Evolutionary conservation across 2,888 invertebrate genomes (phyloP).

Genomic region (Geotrupes spiniger): DNA sequence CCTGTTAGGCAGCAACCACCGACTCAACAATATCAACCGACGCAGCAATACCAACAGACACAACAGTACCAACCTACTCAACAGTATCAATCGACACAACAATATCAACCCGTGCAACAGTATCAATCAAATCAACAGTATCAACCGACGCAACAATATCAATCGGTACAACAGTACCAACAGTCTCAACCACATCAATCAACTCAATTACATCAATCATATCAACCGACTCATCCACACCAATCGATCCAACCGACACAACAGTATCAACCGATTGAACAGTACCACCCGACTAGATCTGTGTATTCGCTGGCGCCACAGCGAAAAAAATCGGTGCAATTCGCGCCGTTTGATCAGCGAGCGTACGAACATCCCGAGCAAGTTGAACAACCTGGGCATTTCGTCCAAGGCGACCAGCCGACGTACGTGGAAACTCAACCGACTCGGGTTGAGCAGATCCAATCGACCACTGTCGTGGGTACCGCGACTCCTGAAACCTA

Average conservation of each 20-base stretch:
- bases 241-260: neutral
- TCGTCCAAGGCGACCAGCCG: neutral
- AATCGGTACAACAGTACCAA: conserved; percentile 5
- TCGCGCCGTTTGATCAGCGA: neutral
- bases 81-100: conserved; percentile 1
- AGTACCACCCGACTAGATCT: neutral
- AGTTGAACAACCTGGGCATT: neutral
- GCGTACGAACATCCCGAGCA: neutral
- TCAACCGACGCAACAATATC: no score
- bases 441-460: neutral
- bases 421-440: neutral
- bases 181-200: neutral
- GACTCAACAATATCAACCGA: conserved; percentile 4
- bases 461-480: neutral
- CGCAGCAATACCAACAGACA: neutral
- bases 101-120: neutral
- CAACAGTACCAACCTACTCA: no score
- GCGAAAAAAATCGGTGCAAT: neutral
- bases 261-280: neutral
- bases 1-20: no score
- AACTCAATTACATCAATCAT: no score
- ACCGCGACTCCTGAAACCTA: neutral
- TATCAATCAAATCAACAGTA: neutral
- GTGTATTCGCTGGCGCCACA: neutral
- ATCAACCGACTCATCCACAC: neutral